Base-by-base conservation (phyloP, 2,888 invertebrate species). In the Eupithecia abbreviata region DNA sequence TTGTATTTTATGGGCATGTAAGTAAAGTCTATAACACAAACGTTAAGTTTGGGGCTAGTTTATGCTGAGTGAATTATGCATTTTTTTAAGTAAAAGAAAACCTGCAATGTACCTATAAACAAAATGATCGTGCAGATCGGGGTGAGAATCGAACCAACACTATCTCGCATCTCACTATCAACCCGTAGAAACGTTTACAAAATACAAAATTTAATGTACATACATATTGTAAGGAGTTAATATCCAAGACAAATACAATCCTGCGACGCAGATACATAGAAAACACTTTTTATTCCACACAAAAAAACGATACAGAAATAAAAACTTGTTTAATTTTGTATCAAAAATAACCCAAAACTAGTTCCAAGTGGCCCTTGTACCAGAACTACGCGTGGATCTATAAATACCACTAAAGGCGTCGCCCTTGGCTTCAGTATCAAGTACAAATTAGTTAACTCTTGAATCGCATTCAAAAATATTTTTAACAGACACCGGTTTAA, bases 391-490 rank as follows among this genome's bases (percentile, higher is more conserved):
- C 79, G 81, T 78, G 75, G 78, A 65, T 78, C 75, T 79, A 82
- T 82, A 79, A 79, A 79, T 82, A 82, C 80, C 71, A 73, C 47
- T 72, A 72, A 76, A 78, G 80, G 79, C 77, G 79, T 76, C 78
- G 79, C 80, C 80, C 81, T 82, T 82, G 77, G 78, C 77, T 55
- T 47, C 62, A 71, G 70, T 80, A 78, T 75, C 79, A 77, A 77
- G 77, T 69, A 76, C 76, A 79, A 79, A 77, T 77, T 51, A 58
- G 65, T 75, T 73, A 74, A 74, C 68, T 76, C 67, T 55, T 51
- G 43, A 72, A 69, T 58, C 45, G 15, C 73, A 67, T 41, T 68
- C 71, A 58, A 75, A 71, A 49, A 66, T 42, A 58, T 55, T 49
- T 69, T 51, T 62, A 49, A 73, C 2, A 18, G 7, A 41, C 67